Conservation (phyloP, 2,888 invertebrate species). For the Epinotia demarniana region DNA sequence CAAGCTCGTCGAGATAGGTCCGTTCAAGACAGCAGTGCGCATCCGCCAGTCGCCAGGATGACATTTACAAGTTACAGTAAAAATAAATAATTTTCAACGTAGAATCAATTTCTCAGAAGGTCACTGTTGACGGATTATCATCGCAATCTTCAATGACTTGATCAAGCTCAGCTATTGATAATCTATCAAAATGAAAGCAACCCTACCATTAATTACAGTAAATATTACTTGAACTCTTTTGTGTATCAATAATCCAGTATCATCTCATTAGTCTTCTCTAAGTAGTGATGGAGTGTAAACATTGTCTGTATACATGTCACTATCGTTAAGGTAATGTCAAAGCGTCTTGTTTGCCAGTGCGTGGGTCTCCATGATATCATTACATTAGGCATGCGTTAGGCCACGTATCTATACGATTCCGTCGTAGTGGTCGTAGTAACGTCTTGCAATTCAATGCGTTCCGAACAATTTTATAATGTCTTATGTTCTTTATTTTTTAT, state of each 20-base stretch:
- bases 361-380: slow-evolving; percentile 44
- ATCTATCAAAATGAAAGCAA: background rate
- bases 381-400: slow-evolving; percentile 44
- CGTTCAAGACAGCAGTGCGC: too few species aligned
- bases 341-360: slow-evolving; percentile 36
- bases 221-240: slow-evolving; percentile 2
- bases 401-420: slow-evolving; percentile 29
- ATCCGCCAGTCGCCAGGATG: too few species aligned
- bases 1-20: too few species aligned
- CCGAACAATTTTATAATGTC: slow-evolving; percentile 8
- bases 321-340: slow-evolving; percentile 40
- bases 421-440: slow-evolving; percentile 31
- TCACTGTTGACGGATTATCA: background rate
- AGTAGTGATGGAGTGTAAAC: slow-evolving; percentile 25
- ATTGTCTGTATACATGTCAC: slow-evolving; percentile 37
- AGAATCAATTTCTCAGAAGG: too few species aligned
- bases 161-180: slow-evolving; percentile 1
- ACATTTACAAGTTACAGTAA: too few species aligned
- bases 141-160: background rate
- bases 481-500: background rate
- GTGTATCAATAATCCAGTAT: slow-evolving; percentile 10
- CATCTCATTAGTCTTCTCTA: slow-evolving; percentile 2
- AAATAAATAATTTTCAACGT: too few species aligned
- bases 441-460: slow-evolving; percentile 38
- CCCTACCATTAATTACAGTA: background rate